Percentiles rank a stretch among this genome's conserved stretches.
These are phyloP conservation scores for Eleginops maclovinus DNA, from an alignment of 2,113 vertebrate species.

Conservation along the genomic window DNA sequence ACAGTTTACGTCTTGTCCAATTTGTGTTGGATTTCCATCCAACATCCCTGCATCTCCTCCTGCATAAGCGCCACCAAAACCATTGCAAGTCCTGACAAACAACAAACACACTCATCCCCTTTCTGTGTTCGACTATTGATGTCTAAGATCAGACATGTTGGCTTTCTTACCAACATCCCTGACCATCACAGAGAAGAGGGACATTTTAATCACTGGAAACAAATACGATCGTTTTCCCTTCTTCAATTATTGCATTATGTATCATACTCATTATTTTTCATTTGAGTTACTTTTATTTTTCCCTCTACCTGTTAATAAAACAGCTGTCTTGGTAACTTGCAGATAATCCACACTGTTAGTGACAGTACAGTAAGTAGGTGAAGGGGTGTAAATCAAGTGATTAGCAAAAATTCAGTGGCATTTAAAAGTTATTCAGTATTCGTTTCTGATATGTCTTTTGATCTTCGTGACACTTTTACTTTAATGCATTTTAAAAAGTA, in stretches of 20 bases:
- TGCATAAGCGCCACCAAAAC: slow-evolving; percentile 45
- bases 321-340: slow-evolving; percentile 68
- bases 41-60: slow-evolving; percentile 53
- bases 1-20: slow-evolving; percentile 43
- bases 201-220: slow-evolving; percentile 23
- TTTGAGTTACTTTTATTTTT: slow-evolving; percentile 15
- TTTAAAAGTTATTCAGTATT: too few species aligned
- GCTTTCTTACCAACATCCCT: slow-evolving; percentile 8
- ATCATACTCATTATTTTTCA: slow-evolving; percentile 44
- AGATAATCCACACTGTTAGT: background rate
- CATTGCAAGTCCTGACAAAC: slow-evolving; percentile 55
- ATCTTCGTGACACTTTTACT: too few species aligned
- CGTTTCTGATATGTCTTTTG: too few species aligned
- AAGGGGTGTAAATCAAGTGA: background rate
- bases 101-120: slow-evolving; percentile 5
- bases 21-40: slow-evolving; percentile 67
- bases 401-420: too few species aligned
- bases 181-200: slow-evolving; percentile 18
- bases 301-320: slow-evolving; percentile 34
- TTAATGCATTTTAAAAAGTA: too few species aligned
- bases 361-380: background rate
- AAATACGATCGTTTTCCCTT: slow-evolving; percentile 11
- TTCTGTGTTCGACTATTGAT: slow-evolving; percentile 1
- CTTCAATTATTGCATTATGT: slow-evolving; percentile 25
- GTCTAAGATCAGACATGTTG: slow-evolving; percentile 16